Evolutionary conservation across 2,888 invertebrate species (phyloP), one percentile per base, ranked within the genome.

Genomic region (Tinea semifulvella): DNA sequence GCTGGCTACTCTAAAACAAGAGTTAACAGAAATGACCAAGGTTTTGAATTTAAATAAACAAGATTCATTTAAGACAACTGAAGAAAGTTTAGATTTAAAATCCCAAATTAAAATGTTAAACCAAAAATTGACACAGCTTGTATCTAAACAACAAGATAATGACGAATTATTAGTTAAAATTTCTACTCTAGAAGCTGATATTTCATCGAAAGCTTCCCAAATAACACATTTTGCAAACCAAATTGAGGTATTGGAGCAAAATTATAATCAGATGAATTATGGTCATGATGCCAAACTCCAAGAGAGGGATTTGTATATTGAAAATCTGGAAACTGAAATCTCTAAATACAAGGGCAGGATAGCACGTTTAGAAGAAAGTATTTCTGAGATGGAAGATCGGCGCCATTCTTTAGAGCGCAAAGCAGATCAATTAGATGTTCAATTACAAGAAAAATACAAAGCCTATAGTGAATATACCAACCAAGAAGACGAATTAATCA

Each of bases 261-360:
- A 65, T 51, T 59, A 73, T 46, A 67, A 56, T 50, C 80, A 75
- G 58, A 58, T 68, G 31, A 67, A 68, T 51, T 73, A 65, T 58
- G 83, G 83, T 2, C 72, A 84, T 43, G 84, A 88, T 49, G 88
- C 88, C 1, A 91, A 91, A 67, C 63, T 92, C 8, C 88, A 89
- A 60, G 91, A 92, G 63, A 79, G 89, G 48, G 88, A 90, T 58
- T 79, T 88, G 40, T 88, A 88, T 49, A 88, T 91, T 45, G 91
- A 92, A 64, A 87, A 84, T 27, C 70, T 91, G 47, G 89, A 91
- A 63, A 66, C 79, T 19, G 90, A 91, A 56, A 79, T 89, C 42
- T 69, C 63, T 2, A 85, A 86, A 54, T 85, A 87, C 45, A 87
- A 86, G 53, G 84, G 83, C 5, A 85, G 87, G 54, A 84, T 88